A percentile compares a stretch with the other conserved stretches of the same genome.
phyloP scores from a whole-genome alignment of 2,113 vertebrate species.

The Machaerirhynchus nigripectus region DNA sequence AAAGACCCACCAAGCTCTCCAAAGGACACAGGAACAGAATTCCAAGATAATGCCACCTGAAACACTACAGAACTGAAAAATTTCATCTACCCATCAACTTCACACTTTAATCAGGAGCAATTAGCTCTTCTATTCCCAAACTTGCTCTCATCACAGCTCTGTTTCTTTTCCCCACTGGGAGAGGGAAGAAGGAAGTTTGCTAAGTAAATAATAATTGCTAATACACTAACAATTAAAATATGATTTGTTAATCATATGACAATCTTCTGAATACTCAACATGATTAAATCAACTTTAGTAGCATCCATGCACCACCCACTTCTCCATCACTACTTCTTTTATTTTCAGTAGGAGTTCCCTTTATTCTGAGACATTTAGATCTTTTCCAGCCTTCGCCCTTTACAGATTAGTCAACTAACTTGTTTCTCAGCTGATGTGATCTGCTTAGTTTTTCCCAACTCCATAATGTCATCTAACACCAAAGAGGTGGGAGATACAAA shows the following conservation, averaged over 20 bases:
- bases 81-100: not conserved
- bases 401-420: constrained; percentile 20
- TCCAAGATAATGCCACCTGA: not conserved
- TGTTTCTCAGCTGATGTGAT: not conserved
- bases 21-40: not conserved
- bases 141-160: not conserved
- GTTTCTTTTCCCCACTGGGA: not conserved
- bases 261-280: not conserved
- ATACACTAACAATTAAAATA: constrained; percentile 26
- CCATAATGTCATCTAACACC: not conserved
- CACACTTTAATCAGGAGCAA: not conserved
- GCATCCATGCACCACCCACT: not conserved
- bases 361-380: not conserved
- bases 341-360: constrained; percentile 1
- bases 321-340: not conserved
- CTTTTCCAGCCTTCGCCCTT: not conserved
- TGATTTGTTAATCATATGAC: constrained; percentile 43
- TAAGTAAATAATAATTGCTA: constrained; percentile 35
- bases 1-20: not conserved
- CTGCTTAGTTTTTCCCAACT: not conserved
- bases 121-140: not conserved
- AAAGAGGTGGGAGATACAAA: not conserved
- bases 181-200: constrained; percentile 32
- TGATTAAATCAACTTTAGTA: not conserved
- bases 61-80: not conserved